Percentiles rank a stretch among this genome's conserved stretches.
Evolutionary conservation across 2,113 vertebrate genomes (phyloP).

Genomic region (Cinclus mexicanus): DNA sequence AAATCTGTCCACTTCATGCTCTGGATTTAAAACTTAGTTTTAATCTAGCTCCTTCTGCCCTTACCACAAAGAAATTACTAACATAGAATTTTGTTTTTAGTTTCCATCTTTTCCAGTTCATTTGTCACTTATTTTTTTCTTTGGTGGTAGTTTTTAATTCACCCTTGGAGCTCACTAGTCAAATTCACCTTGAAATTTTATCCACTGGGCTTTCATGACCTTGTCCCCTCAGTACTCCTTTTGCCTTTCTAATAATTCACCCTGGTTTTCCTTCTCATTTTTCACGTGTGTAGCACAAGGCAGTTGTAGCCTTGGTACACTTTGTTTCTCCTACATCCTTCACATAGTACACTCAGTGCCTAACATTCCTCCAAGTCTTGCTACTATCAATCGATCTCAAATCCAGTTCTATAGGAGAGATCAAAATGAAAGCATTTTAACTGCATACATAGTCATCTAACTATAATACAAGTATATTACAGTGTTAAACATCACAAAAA

Average conservation of each 20-base stretch:
- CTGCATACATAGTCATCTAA: background rate
- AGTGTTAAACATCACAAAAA: background rate
- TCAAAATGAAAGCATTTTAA: background rate
- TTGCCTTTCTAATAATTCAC: background rate
- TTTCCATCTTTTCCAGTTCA: background rate
- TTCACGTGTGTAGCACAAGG: background rate
- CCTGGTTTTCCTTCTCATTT: background rate
- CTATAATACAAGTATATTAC: background rate
- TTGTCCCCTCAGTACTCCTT: background rate
- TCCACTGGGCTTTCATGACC: background rate
- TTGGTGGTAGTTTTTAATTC: background rate
- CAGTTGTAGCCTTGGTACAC: background rate
- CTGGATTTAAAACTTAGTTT: background rate
- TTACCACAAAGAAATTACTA: background rate
- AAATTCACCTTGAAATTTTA: conserved; percentile 17
- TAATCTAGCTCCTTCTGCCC: background rate
- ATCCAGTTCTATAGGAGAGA: background rate
- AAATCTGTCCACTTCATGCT: background rate
- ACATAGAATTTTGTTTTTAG: background rate
- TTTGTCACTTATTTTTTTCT: background rate
- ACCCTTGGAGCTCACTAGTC: background rate
- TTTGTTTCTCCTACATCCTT: background rate
- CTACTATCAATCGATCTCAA: background rate
- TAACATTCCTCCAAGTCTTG: background rate
- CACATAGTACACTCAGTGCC: background rate